These are phyloP conservation scores for Catocala nupta DNA, from an alignment of 2,888 invertebrate species.

Conservation along the genomic window DNA sequence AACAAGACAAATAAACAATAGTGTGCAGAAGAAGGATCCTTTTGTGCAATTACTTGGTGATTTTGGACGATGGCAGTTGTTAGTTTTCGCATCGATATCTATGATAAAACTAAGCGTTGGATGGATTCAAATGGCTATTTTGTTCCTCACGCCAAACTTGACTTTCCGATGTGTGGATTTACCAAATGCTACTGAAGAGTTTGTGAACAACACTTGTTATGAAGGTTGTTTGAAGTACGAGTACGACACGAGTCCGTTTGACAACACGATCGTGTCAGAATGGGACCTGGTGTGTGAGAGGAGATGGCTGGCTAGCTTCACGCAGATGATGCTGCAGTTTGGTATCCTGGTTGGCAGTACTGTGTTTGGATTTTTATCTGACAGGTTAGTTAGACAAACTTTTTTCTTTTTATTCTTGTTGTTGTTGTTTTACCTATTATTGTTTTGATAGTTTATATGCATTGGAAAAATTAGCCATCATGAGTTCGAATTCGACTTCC, in stretches of 20 bases:
- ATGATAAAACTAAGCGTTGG: conserved; percentile 92
- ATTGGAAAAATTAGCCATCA: no score
- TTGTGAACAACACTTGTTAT: conserved; percentile 80
- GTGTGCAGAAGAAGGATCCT: conserved; percentile 65
- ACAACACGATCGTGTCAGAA: conserved; percentile 91
- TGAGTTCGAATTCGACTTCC: no score
- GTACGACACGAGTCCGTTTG: conserved; percentile 89
- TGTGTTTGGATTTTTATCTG: conserved; percentile 91
- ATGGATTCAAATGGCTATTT: conserved; percentile 92
- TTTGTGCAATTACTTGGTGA: conserved; percentile 74
- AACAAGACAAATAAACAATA: conserved; percentile 44
- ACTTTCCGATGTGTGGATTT: conserved; percentile 83
- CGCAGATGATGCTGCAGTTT: conserved; percentile 91
- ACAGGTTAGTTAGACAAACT: conserved; percentile 85
- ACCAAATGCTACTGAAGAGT: conserved; percentile 57
- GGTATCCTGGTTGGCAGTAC: conserved; percentile 92
- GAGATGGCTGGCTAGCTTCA: conserved; percentile 89
- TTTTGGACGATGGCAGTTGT: conserved; percentile 91
- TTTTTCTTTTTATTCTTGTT: no score
- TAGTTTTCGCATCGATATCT: conserved; percentile 89
- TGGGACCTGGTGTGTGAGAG: conserved; percentile 91
- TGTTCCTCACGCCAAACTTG: conserved; percentile 90
- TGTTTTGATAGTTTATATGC: no score
- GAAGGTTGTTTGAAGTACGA: conserved; percentile 83
- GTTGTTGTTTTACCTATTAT: no score